Percentiles rank a stretch among this genome's conserved stretches.
phyloP scores from a whole-genome alignment of 2,888 invertebrate genomes.

The Trachelus troglodyta region DNA sequence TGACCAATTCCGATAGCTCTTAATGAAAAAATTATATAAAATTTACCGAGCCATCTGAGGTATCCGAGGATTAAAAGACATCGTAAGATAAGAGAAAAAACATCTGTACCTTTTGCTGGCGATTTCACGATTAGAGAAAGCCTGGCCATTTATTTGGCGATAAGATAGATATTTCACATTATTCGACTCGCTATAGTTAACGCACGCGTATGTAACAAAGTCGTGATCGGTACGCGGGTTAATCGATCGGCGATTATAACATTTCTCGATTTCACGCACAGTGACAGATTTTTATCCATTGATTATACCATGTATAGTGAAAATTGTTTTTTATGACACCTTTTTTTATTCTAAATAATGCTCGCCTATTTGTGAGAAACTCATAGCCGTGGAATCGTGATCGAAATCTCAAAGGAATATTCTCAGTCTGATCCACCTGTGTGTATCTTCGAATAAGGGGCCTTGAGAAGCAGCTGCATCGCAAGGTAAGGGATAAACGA shows the following conservation, averaged over 20 bases:
- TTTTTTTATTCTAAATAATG: not conserved
- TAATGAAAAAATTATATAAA: not conserved
- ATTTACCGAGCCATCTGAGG: not conserved
- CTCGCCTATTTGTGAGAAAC: not conserved
- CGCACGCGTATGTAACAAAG: not conserved
- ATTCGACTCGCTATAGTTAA: conserved; percentile 8
- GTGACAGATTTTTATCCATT: not conserved
- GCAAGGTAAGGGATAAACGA: conserved; percentile 52
- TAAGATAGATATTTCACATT: conserved; percentile 46
- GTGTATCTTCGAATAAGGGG: conserved; percentile 21
- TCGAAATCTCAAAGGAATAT: not conserved
- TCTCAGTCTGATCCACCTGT: not conserved
- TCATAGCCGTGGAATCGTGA: not conserved
- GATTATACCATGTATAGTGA: not conserved
- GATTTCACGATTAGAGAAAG: conserved; percentile 43
- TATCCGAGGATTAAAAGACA: conserved; percentile 15
- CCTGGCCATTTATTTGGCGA: conserved; percentile 32
- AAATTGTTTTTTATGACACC: not conserved
- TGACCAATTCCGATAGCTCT: not conserved
- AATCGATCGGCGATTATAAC: conserved; percentile 8
- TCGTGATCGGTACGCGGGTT: conserved; percentile 9
- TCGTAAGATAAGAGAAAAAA: conserved; percentile 32
- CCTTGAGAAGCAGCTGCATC: conserved; percentile 49
- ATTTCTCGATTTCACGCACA: not conserved
- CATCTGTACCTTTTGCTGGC: conserved; percentile 22